phyloP scores from a whole-genome alignment of 2,888 invertebrate genomes.

The Drosophila limbata region DNA sequence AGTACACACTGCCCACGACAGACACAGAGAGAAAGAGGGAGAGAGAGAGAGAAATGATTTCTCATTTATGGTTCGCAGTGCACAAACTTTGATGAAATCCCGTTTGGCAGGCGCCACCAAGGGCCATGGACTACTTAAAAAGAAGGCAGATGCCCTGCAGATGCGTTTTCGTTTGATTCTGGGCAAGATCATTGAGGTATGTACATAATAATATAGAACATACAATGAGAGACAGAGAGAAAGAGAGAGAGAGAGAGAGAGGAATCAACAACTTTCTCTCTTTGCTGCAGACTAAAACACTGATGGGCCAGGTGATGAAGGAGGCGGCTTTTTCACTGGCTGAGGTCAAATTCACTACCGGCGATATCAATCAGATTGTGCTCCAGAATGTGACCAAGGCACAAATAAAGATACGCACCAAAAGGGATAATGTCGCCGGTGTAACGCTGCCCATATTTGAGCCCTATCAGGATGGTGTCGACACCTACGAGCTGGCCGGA shows the following conservation, averaged over 20 bases:
- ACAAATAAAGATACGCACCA: slow-evolving; percentile 97
- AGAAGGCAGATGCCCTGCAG: slow-evolving; percentile 99
- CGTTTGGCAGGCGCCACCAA: slow-evolving; percentile 99
- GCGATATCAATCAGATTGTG: slow-evolving; percentile 99
- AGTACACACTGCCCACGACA: slow-evolving; percentile 94
- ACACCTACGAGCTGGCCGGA: slow-evolving; percentile 98
- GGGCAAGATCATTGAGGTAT: slow-evolving; percentile 98
- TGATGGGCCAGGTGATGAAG: slow-evolving; percentile 95
- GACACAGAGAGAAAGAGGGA: slow-evolving; percentile 82
- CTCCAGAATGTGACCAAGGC: slow-evolving; percentile 99
- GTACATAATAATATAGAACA: slow-evolving; percentile 45
- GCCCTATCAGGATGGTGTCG: slow-evolving; percentile 92
- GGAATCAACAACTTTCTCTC: not conserved
- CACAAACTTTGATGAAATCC: slow-evolving; percentile 98
- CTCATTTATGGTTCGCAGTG: slow-evolving; percentile 87
- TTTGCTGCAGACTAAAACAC: slow-evolving; percentile 78
- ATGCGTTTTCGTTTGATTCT: slow-evolving; percentile 98
- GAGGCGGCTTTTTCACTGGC: slow-evolving; percentile 99
- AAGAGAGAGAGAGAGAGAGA: not conserved
- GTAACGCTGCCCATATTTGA: slow-evolving; percentile 97
- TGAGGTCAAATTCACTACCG: slow-evolving; percentile 99
- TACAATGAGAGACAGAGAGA: not conserved
- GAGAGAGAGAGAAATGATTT: not conserved
- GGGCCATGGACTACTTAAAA: slow-evolving; percentile 99
- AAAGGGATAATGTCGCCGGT: slow-evolving; percentile 99